These are phyloP conservation scores for Fregata magnificens DNA, from an alignment of 2,113 vertebrate genomes.

Conservation along the genomic window DNA sequence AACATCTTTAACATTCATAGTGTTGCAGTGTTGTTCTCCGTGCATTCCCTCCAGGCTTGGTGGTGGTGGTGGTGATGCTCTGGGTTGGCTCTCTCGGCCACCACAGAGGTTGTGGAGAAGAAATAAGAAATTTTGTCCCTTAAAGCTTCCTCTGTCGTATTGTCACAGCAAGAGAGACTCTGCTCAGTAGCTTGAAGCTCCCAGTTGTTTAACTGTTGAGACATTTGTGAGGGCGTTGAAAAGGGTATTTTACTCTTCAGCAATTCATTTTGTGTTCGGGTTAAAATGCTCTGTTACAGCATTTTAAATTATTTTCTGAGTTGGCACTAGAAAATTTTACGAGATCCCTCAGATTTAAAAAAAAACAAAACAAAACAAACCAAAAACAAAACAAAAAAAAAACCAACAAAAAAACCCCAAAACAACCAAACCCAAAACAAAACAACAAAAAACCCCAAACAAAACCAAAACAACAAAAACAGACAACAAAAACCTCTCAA, in stretches of 20 bases:
- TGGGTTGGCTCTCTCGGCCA: accelerated
- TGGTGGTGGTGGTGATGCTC: background rate
- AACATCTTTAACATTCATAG: background rate
- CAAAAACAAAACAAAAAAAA: background rate
- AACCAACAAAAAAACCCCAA: background rate
- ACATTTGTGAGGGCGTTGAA: background rate
- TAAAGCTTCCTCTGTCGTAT: background rate
- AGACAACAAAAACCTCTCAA: background rate
- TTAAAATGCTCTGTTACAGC: background rate
- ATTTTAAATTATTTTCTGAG: background rate
- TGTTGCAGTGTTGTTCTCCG: background rate
- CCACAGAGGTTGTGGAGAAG: background rate
- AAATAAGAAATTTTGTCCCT: background rate
- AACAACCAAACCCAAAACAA: no score
- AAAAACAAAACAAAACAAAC: background rate
- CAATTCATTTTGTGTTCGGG: background rate
- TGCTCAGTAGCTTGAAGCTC: background rate
- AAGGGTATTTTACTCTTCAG: background rate
- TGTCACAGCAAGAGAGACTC: background rate
- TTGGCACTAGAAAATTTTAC: background rate
- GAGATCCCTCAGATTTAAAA: background rate
- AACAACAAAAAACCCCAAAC: background rate
- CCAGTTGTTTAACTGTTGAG: background rate
- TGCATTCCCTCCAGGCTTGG: background rate
- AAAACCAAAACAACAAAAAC: background rate